Conservation (phyloP, 1,140 invertebrate genomes). For the Manduca sexta region DNA sequence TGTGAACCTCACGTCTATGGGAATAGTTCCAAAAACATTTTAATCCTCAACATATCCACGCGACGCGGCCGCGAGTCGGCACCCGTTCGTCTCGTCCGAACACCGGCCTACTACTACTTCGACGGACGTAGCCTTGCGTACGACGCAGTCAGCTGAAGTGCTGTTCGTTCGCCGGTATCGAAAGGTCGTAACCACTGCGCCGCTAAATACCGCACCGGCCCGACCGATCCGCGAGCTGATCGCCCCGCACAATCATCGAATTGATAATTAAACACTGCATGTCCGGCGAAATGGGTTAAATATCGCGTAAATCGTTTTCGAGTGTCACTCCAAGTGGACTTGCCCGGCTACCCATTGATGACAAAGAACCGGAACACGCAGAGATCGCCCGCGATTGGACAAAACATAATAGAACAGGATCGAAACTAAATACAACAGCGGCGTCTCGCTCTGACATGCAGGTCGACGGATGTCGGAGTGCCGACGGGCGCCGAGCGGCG, state of each 20-base stretch:
- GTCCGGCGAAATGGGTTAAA: slow-evolving; percentile 33
- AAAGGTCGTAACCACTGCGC: slow-evolving; percentile 53
- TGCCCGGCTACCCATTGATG: slow-evolving; percentile 75
- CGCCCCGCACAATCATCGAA: slow-evolving; percentile 3
- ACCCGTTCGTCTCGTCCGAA: slow-evolving; percentile 51
- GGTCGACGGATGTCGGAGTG: neutral
- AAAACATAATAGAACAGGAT: slow-evolving; percentile 68
- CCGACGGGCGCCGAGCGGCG: slow-evolving; percentile 8
- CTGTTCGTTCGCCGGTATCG: slow-evolving; percentile 63
- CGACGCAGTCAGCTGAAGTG: slow-evolving; percentile 76
- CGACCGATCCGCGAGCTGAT: slow-evolving; percentile 8
- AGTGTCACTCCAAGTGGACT: slow-evolving; percentile 61
- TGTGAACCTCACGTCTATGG: slow-evolving; percentile 43
- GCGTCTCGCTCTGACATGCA: slow-evolving; percentile 36
- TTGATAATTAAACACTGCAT: slow-evolving; percentile 18
- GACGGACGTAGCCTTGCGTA: slow-evolving; percentile 69
- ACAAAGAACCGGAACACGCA: slow-evolving; percentile 74
- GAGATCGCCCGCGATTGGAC: slow-evolving; percentile 72
- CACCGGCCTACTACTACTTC: slow-evolving; percentile 71
- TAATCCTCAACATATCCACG: slow-evolving; percentile 53
- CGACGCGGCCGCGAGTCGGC: slow-evolving; percentile 36
- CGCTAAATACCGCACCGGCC: slow-evolving; percentile 38
- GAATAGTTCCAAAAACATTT: slow-evolving; percentile 57
- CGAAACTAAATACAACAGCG: slow-evolving; percentile 65
- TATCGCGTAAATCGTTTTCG: slow-evolving; percentile 47